Evolutionary conservation across 2,888 invertebrate genomes (phyloP).

Genomic region (Andrena marginata): DNA sequence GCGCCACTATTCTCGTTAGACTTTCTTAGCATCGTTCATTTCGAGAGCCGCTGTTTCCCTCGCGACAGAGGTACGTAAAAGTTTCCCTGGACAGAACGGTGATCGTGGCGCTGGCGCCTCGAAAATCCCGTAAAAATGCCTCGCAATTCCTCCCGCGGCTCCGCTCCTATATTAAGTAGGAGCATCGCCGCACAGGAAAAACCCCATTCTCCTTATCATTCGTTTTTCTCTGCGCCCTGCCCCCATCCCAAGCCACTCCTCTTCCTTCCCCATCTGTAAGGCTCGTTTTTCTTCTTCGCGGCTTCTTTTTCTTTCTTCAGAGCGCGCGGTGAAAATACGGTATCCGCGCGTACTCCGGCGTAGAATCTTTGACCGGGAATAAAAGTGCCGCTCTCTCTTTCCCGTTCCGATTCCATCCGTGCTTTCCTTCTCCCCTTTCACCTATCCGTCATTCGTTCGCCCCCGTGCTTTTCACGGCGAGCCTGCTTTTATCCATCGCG

Average conservation of each 20-base stretch:
- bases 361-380: neutral
- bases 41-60: neutral
- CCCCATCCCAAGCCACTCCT: slow-evolving; percentile 4
- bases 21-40: neutral
- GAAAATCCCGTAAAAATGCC: slow-evolving; percentile 1
- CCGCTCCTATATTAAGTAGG: slow-evolving; percentile 42
- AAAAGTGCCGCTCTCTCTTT: slow-evolving; percentile 18
- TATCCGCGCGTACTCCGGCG: neutral
- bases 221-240: neutral
- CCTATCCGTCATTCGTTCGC: slow-evolving; percentile 48
- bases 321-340: neutral
- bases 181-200: slow-evolving; percentile 12
- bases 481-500: no score
- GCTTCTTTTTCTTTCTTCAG: slow-evolving; percentile 36
- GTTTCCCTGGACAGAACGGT: neutral
- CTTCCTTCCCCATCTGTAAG: neutral
- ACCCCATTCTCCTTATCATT: slow-evolving; percentile 8
- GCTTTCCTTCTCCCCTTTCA: slow-evolving; percentile 13
- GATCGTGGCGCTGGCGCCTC: neutral
- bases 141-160: slow-evolving; percentile 4
- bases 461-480: neutral
- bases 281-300: slow-evolving; percentile 33
- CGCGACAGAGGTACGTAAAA: neutral
- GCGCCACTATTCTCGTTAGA: no score
- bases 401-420: slow-evolving; percentile 12